Evolutionary conservation across 2,888 invertebrate genomes (phyloP), one percentile per base, ranked within the genome.

Genomic region (Cryptophagus acutangulus): DNA sequence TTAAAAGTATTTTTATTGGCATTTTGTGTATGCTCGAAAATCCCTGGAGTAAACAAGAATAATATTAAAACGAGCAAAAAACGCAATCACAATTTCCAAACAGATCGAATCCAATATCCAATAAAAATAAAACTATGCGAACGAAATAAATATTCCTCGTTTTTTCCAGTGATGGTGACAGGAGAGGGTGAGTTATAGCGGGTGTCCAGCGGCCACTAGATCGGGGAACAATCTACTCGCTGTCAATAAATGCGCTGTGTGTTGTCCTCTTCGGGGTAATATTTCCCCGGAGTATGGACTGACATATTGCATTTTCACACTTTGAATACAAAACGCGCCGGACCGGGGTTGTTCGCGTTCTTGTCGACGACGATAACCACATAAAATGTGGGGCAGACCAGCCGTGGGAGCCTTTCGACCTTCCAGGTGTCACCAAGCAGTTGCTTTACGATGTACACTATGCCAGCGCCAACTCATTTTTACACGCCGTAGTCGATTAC

Each of bases 161-260:
- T 51, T 26, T 4, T 26, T n/a, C 3, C 4, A 12, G 26, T 26
- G 15, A 53, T 54, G 56, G 56, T 54, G 57, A 56, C 56, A 52
- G 36, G 45, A 38, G 41, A 45, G 30, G 30, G 29, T 31, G 20
- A 68, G 62, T 68, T 67, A 67, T 67, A 63, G 67, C 63, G 61
- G 60, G 59, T 62, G 66, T 65, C 65, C 65, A 55, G 62, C 60
- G 65, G 62, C 63, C 62, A 64, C 57, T 62, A 62, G 66, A 67
- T 67, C 63, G 67, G 61, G 59, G 66, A 65, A 68, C 67, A 66
- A 69, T 69, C 66, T 66, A 66, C 61, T 62, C 58, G 59, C 65
- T 69, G 67, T 68, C 69, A 67, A 69, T 68, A 69, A 69, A 69
- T 61, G 63, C 61, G 61, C 58, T 33, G 50, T 54, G 57, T 56